phyloP scores from a whole-genome alignment of 2,797 vertebrate genomes.

The Cephalopachus bancanus region DNA sequence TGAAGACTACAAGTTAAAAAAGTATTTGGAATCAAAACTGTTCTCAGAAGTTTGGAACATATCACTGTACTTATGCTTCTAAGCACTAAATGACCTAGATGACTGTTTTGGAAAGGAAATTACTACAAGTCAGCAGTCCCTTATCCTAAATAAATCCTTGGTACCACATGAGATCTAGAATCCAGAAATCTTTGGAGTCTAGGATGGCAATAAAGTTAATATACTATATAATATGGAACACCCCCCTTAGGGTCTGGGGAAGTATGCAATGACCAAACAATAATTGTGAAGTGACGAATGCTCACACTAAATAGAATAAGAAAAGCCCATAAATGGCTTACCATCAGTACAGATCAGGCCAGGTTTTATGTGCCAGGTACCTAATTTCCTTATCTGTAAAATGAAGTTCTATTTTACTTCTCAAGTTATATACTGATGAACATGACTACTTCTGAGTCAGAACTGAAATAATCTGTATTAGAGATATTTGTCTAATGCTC shows the following conservation, averaged over 20 bases:
- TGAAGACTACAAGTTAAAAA: slow-evolving; percentile 35
- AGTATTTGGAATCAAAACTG: slow-evolving; percentile 16
- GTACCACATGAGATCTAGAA: neutral
- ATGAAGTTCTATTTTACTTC: slow-evolving; percentile 32
- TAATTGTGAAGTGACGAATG: neutral
- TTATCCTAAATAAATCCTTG: slow-evolving; percentile 15
- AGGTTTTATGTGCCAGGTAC: neutral
- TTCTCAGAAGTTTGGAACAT: neutral
- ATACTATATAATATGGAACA: neutral
- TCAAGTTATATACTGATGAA: neutral
- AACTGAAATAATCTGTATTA: neutral
- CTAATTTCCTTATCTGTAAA: neutral
- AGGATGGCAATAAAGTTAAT: neutral
- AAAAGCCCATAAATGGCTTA: neutral
- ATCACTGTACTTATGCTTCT: neutral
- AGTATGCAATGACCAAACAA: neutral
- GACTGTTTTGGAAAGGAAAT: slow-evolving; percentile 44
- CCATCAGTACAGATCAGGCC: neutral
- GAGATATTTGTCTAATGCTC: neutral
- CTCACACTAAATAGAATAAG: neutral
- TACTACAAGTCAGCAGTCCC: neutral
- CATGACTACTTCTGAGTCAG: neutral
- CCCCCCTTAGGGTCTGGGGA: neutral
- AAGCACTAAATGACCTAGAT: neutral
- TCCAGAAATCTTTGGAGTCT: neutral